These are phyloP conservation scores for Cyclophora punctaria DNA, from an alignment of 2,888 invertebrate genomes.

Conservation along the genomic window DNA sequence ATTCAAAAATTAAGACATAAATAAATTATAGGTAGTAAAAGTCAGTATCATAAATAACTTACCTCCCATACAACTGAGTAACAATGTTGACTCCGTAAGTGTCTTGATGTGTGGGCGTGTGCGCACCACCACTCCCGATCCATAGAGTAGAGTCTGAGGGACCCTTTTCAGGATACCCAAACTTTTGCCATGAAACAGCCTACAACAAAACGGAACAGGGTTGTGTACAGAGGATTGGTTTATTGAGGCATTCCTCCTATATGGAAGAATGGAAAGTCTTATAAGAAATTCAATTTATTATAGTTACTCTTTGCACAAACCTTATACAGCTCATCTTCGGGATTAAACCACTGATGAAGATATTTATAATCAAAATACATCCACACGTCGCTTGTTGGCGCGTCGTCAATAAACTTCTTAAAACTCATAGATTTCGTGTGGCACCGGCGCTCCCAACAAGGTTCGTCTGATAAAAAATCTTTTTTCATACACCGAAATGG, in stretches of 20 bases:
- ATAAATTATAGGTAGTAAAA: no score
- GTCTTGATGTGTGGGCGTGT: conserved; percentile 96
- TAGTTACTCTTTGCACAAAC: conserved; percentile 39
- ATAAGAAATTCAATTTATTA: background rate
- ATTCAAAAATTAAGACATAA: no score
- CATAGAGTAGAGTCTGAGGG: conserved; percentile 86
- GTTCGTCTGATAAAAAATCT: conserved; percentile 62
- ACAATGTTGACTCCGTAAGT: conserved; percentile 96
- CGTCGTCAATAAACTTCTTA: conserved; percentile 73
- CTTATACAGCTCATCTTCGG: conserved; percentile 73
- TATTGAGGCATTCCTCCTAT: background rate
- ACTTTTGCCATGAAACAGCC: conserved; percentile 75
- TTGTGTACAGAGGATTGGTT: background rate
- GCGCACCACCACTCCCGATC: conserved; percentile 90
- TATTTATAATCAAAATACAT: conserved; percentile 92
- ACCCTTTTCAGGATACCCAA: conserved; percentile 82
- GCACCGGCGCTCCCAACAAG: conserved; percentile 88
- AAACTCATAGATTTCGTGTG: conserved; percentile 75
- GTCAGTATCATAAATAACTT: conserved; percentile 12
- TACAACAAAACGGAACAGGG: conserved; percentile 15
- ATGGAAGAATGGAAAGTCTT: background rate
- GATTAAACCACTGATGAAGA: conserved; percentile 79
- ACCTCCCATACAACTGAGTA: conserved; percentile 91
- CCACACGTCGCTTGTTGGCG: conserved; percentile 72
- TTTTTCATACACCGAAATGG: conserved; percentile 72